phyloP scores from a whole-genome alignment of 2,113 vertebrate genomes.

The Mobula hypostoma region DNA sequence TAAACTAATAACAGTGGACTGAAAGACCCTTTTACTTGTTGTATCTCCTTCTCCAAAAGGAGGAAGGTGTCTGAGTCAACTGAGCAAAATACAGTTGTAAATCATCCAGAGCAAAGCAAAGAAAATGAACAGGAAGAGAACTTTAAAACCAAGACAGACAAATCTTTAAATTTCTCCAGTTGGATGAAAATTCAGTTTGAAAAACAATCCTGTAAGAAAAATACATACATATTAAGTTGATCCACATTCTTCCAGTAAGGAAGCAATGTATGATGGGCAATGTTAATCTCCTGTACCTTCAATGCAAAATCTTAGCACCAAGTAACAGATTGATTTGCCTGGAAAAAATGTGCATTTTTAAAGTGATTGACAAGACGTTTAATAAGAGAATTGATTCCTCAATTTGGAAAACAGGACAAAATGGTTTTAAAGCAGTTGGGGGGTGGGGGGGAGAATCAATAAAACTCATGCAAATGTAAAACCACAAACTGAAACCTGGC shows the following conservation, averaged over 20 bases:
- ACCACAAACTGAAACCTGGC: not conserved
- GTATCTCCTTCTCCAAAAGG: no score
- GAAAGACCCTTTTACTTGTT: no score
- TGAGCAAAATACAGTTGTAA: no score
- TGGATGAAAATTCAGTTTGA: not conserved
- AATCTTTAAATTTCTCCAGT: not conserved
- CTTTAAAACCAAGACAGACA: no score
- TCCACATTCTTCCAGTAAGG: not conserved
- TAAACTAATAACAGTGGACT: no score
- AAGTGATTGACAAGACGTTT: not conserved
- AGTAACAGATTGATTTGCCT: not conserved
- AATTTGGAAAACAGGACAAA: no score
- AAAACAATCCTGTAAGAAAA: not conserved
- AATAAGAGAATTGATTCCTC: no score
- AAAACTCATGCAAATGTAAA: no score
- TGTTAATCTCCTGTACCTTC: not conserved
- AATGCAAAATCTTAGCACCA: not conserved
- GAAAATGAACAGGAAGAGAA: not conserved
- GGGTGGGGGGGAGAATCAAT: no score
- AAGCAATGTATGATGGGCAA: not conserved
- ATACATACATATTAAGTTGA: not conserved
- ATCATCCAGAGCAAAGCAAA: not conserved
- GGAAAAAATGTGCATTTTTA: not conserved
- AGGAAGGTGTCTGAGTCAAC: not conserved
- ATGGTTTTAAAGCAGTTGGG: no score